These are phyloP conservation scores for Mesembrinibis cayennensis DNA, from an alignment of 2,113 vertebrate species.

Conservation along the genomic window DNA sequence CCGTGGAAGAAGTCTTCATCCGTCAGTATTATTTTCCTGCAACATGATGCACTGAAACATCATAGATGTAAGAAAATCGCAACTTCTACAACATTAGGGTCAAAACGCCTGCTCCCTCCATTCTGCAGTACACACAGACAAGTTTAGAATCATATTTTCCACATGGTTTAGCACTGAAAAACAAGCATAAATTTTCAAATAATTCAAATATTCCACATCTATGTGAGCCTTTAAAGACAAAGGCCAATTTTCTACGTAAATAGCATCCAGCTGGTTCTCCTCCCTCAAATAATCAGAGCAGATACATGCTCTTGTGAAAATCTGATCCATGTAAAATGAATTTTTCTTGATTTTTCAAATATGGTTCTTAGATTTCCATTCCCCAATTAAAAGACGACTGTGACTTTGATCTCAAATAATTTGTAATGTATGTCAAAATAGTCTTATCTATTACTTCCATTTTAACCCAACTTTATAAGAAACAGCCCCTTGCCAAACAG, in stretches of 20 bases:
- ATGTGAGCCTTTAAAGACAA: constrained; percentile 11
- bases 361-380: background rate
- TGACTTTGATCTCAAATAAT: constrained; percentile 15
- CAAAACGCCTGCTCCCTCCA: background rate
- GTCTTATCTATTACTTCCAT: background rate
- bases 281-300: background rate
- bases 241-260: background rate
- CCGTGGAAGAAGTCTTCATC: background rate
- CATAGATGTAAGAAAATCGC: background rate
- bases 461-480: background rate
- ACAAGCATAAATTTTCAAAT: background rate
- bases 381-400: background rate
- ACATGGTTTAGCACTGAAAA: background rate
- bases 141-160: background rate
- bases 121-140: background rate
- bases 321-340: background rate
- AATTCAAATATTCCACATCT: background rate
- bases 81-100: background rate
- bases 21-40: background rate
- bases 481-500: background rate
- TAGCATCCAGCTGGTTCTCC: constrained; percentile 4
- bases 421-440: background rate
- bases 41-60: background rate
- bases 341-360: constrained; percentile 17
- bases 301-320: background rate